Percentiles rank a stretch among this genome's conserved stretches.
These are phyloP conservation scores for Anoplophora glabripennis DNA, from an alignment of 1,140 invertebrate species.

Conservation along the genomic window DNA sequence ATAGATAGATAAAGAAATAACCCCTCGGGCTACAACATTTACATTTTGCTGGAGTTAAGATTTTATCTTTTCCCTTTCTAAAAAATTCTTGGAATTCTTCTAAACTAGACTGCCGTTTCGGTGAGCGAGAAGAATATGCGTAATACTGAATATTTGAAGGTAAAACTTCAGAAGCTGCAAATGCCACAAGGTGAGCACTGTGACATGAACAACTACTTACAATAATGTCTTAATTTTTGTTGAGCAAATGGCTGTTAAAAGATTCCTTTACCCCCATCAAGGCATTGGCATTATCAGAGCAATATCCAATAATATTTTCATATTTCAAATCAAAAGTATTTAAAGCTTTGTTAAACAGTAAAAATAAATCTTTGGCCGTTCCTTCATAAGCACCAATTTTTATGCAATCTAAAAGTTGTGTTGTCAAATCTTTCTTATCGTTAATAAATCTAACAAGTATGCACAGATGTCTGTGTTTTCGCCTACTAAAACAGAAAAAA, in stretches of 20 bases:
- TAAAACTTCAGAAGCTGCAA: background rate
- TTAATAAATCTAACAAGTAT: conserved; percentile 8
- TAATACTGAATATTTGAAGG: background rate
- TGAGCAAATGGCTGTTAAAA: background rate
- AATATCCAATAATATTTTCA: conserved; percentile 8
- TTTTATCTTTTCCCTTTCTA: too few species aligned
- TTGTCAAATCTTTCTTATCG: background rate
- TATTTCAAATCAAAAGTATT: conserved; percentile 5
- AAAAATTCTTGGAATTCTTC: too few species aligned
- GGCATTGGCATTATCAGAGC: conserved; percentile 5
- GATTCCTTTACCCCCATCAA: conserved; percentile 6
- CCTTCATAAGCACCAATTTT: conserved; percentile 5
- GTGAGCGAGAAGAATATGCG: too few species aligned
- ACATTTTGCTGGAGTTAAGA: too few species aligned
- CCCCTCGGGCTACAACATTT: too few species aligned
- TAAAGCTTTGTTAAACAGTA: conserved; percentile 3
- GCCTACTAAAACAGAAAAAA: conserved; percentile 5
- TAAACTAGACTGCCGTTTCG: too few species aligned
- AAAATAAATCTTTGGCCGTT: conserved; percentile 1
- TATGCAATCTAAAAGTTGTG: conserved; percentile 1
- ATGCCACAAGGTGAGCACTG: background rate
- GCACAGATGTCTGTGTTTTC: conserved; percentile 8
- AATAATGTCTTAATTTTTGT: background rate
- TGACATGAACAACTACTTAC: background rate
- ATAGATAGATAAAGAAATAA: too few species aligned